Percentiles rank a stretch among this genome's conserved stretches.
Evolutionary conservation across 2,113 vertebrate species (phyloP).

Genomic region (Naja naja): DNA sequence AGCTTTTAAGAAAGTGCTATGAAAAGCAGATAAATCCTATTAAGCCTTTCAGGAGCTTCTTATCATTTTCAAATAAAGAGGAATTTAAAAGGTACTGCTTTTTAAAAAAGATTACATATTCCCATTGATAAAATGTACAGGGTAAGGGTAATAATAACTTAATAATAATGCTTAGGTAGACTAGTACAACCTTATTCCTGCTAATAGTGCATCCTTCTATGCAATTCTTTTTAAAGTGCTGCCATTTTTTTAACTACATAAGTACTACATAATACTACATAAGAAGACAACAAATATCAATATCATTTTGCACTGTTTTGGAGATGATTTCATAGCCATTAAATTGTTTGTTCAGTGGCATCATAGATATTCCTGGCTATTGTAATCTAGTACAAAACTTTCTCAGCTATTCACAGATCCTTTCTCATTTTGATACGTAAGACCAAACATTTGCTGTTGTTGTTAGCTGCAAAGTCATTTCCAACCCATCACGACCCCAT

Average conservation of each 20-base stretch:
- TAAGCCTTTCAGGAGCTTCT: constrained; percentile 31
- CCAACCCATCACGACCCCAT: too few relatives aligned
- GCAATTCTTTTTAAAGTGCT: neutral
- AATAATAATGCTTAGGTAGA: neutral
- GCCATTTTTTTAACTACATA: neutral
- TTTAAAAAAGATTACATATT: neutral
- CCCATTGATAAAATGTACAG: constrained; percentile 15
- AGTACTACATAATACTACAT: neutral
- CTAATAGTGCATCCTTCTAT: neutral
- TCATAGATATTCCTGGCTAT: neutral
- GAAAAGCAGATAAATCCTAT: constrained; percentile 43
- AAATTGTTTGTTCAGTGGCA: neutral
- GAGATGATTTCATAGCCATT: too few relatives aligned
- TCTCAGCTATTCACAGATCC: neutral
- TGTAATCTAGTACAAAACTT: neutral
- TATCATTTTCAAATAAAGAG: constrained; percentile 32
- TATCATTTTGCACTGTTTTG: neutral
- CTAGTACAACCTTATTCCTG: neutral
- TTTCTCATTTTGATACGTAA: neutral
- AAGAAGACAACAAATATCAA: neutral
- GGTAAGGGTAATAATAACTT: neutral
- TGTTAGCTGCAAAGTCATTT: too few relatives aligned
- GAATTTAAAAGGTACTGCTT: constrained; percentile 18
- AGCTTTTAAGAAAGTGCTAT: constrained; percentile 36
- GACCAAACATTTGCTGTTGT: too few relatives aligned